Percentiles rank a stretch among this genome's conserved stretches.
Evolutionary conservation across 2,797 vertebrate species (phyloP).

Genomic region (Spinus olivaceus): DNA sequence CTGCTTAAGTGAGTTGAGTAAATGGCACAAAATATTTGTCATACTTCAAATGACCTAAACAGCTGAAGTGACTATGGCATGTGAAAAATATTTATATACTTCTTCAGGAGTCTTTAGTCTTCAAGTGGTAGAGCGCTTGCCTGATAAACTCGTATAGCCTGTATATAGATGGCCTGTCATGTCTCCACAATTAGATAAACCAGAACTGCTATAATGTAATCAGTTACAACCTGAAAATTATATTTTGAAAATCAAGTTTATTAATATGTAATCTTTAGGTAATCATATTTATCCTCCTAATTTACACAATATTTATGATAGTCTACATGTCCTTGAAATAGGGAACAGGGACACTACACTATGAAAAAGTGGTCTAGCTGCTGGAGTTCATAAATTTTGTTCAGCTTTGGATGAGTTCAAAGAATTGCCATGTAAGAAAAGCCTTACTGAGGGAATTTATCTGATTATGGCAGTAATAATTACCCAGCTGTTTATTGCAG

Average conservation of each 20-base stretch:
- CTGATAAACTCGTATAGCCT: background rate
- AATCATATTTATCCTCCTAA: constrained; percentile 71
- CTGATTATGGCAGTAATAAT: constrained; percentile 99
- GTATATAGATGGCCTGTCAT: constrained; percentile 30
- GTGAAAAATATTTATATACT: background rate
- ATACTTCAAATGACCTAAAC: constrained; percentile 18
- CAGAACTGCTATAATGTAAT: constrained; percentile 45
- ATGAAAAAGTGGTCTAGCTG: constrained; percentile 82
- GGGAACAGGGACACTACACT: constrained; percentile 76
- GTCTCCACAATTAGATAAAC: constrained; percentile 53
- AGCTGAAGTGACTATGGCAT: constrained; percentile 1
- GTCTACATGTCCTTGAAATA: constrained; percentile 88
- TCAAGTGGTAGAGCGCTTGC: background rate
- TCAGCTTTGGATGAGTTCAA: constrained; percentile 86
- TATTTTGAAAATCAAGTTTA: constrained; percentile 66
- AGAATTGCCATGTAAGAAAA: constrained; percentile 87
- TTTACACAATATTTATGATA: constrained; percentile 75
- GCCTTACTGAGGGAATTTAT: constrained; percentile 93
- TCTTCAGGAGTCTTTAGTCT: background rate
- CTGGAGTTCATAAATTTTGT: constrained; percentile 86
- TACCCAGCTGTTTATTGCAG: constrained; percentile 98
- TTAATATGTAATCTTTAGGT: constrained; percentile 68
- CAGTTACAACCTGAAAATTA: constrained; percentile 52
- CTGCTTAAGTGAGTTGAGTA: background rate
- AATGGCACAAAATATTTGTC: background rate